phyloP scores from a whole-genome alignment of 2,113 vertebrate species.

The Anoplopoma fimbria region DNA sequence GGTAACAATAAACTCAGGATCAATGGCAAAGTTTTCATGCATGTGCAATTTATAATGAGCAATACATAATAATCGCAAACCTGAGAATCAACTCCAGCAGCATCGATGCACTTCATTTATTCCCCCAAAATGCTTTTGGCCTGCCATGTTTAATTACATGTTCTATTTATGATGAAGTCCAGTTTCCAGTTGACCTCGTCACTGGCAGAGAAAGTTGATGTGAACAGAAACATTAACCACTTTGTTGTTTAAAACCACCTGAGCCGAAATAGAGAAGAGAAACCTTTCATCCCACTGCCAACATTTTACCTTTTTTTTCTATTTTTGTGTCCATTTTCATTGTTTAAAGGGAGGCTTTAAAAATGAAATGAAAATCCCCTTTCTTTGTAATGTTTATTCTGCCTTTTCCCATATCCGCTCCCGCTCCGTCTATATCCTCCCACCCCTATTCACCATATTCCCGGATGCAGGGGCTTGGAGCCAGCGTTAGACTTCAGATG shows the following conservation, averaged over 20 bases:
- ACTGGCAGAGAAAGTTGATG: constrained; percentile 17
- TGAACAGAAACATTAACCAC: constrained; percentile 26
- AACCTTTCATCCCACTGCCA: constrained; percentile 30
- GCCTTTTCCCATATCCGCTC: constrained; percentile 79
- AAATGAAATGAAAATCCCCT: constrained; percentile 70
- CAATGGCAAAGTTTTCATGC: constrained; percentile 8
- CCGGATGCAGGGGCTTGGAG: constrained; percentile 75
- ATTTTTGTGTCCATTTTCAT: constrained; percentile 39
- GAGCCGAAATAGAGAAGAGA: constrained; percentile 9
- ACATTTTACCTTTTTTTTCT: constrained; percentile 15
- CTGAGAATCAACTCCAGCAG: constrained; percentile 23
- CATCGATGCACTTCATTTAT: constrained; percentile 27
- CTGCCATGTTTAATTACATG: constrained; percentile 42
- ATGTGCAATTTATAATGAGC: constrained; percentile 21
- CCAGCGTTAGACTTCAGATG: constrained; percentile 78
- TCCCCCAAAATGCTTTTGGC: constrained; percentile 11
- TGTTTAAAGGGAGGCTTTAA: constrained; percentile 35
- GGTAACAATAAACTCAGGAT: constrained; percentile 8
- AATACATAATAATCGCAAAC: constrained; percentile 37
- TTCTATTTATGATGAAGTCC: constrained; percentile 25
- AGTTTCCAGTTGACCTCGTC: constrained; percentile 46
- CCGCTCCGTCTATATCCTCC: constrained; percentile 64
- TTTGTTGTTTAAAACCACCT: constrained; percentile 53
- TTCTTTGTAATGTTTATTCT: constrained; percentile 77
- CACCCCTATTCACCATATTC: constrained; percentile 74